These are phyloP conservation scores for Sebastes nivosus DNA, from an alignment of 2,797 vertebrate genomes.

Conservation along the genomic window DNA sequence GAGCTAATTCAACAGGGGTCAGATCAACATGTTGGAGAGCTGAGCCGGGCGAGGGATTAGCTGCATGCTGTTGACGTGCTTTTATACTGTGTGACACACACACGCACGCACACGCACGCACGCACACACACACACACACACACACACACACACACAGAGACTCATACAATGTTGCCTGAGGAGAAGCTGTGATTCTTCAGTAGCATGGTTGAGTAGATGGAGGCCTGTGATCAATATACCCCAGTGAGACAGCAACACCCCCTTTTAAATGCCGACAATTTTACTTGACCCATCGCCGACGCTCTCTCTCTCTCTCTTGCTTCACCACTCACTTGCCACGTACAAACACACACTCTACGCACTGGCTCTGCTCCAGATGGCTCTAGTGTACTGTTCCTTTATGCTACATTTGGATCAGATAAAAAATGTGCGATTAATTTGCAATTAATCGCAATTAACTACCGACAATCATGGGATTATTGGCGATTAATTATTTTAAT, in stretches of 20 bases:
- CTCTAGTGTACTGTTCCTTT: too few species aligned
- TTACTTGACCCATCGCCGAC: too few species aligned
- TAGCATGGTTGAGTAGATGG: conserved; percentile 23
- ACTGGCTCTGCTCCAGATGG: too few species aligned
- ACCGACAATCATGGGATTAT: too few species aligned
- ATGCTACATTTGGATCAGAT: too few species aligned
- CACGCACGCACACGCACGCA: not conserved
- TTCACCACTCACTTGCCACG: too few species aligned
- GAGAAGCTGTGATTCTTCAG: conserved; percentile 40
- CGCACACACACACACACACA: not conserved
- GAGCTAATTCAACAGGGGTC: conserved; percentile 11
- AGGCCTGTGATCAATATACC: conserved; percentile 56
- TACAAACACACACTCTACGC: too few species aligned
- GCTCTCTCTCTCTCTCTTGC: too few species aligned
- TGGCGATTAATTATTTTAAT: too few species aligned
- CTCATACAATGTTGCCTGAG: not conserved
- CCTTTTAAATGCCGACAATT: too few species aligned
- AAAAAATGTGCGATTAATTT: too few species aligned
- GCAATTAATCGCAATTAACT: too few species aligned
- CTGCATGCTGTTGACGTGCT: conserved; percentile 13
- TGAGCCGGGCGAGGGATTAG: conserved; percentile 15
- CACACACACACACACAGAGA: not conserved
- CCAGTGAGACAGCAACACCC: conserved; percentile 19
- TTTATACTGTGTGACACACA: not conserved
- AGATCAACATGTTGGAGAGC: not conserved